Percentiles rank a stretch among this genome's conserved stretches.
These are phyloP conservation scores for Sycobia sp. DNA, from an alignment of 1,140 invertebrate species.

Conservation along the genomic window DNA sequence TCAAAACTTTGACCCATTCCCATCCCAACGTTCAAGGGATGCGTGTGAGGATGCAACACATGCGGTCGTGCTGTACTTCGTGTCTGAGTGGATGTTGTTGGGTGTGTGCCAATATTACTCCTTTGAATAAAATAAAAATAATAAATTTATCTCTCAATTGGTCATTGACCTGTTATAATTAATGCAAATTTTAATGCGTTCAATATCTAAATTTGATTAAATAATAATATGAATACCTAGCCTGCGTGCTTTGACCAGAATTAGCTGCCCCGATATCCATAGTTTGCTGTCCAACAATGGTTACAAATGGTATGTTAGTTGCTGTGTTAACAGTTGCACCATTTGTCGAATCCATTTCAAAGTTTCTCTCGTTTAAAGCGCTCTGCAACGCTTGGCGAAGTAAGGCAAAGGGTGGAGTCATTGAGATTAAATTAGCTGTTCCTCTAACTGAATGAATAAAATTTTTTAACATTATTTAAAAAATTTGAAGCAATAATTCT, in stretches of 20 bases:
- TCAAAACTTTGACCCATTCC: conserved; percentile 55
- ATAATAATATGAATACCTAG: conserved; percentile 47
- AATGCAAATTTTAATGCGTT: neutral
- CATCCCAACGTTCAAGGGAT: conserved; percentile 53
- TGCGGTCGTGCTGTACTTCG: conserved; percentile 70
- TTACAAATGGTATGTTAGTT: conserved; percentile 23
- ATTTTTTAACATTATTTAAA: neutral
- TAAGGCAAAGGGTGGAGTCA: conserved; percentile 22
- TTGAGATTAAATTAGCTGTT: neutral
- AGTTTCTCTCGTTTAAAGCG: conserved; percentile 20
- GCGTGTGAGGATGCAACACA: conserved; percentile 59
- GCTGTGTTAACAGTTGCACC: conserved; percentile 9
- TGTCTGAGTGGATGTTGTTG: conserved; percentile 71
- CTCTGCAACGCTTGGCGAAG: conserved; percentile 30
- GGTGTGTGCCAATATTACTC: conserved; percentile 68
- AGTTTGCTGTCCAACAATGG: conserved; percentile 17
- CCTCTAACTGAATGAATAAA: conserved; percentile 8
- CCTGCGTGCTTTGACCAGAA: conserved; percentile 62
- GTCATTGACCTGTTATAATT: neutral
- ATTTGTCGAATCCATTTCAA: conserved; percentile 16
- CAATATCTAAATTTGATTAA: neutral
- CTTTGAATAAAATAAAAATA: too few relatives aligned
- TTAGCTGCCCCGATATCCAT: conserved; percentile 43
- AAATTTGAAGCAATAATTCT: neutral
- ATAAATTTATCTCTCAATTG: conserved; percentile 6